Percentiles rank a stretch among this genome's conserved stretches.
Evolutionary conservation across 2,113 vertebrate genomes (phyloP).

Genomic region (Misgurnus anguillicaudatus): DNA sequence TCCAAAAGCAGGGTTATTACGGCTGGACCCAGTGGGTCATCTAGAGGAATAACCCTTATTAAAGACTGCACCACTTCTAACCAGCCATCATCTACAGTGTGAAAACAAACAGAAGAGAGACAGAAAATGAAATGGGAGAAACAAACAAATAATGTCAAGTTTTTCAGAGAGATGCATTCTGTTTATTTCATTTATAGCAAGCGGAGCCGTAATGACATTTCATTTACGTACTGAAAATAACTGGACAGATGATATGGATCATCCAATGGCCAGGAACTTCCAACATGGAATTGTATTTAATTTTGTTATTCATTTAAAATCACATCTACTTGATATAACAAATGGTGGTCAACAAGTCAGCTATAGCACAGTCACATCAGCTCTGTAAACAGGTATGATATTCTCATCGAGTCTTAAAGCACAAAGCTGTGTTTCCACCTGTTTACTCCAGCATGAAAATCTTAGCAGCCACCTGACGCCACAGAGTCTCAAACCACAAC

Average conservation of each 20-base stretch:
- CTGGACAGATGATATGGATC: too few species aligned
- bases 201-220: background rate
- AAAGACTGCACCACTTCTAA: slow-evolving; percentile 97
- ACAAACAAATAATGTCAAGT: background rate
- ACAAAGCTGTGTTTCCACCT: background rate
- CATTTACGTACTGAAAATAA: too few species aligned
- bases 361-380: too few species aligned
- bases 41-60: slow-evolving; percentile 96
- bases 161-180: background rate
- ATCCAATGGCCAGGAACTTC: too few species aligned
- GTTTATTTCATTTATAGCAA: background rate
- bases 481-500: slow-evolving; percentile 33
- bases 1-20: slow-evolving; percentile 97
- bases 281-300: too few species aligned
- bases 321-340: too few species aligned
- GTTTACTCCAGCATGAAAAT: slow-evolving; percentile 5
- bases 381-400: background rate
- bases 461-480: slow-evolving; percentile 36
- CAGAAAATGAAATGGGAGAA: background rate
- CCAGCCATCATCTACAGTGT: slow-evolving; percentile 92
- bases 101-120: background rate
- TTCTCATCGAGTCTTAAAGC: background rate
- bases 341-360: too few species aligned
- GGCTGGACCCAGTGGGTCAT: slow-evolving; percentile 96
- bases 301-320: too few species aligned